phyloP scores from a whole-genome alignment of 2,888 invertebrate genomes.

The Acleris literana region DNA sequence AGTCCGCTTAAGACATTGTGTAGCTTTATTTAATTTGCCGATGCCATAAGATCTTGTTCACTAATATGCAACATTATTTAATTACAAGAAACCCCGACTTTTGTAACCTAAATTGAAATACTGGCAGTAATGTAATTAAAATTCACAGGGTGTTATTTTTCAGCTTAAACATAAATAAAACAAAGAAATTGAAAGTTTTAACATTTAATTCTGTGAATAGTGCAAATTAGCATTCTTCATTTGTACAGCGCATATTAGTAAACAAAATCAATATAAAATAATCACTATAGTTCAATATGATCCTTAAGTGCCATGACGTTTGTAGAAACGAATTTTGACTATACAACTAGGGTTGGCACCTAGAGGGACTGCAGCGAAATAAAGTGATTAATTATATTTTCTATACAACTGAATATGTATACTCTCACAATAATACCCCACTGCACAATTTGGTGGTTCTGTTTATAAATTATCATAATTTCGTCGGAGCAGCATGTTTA shows the following conservation, averaged over 20 bases:
- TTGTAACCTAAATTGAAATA: no score
- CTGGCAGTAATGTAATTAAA: no score
- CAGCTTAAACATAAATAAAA: constrained; percentile 7
- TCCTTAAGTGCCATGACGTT: not conserved
- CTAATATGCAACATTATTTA: no score
- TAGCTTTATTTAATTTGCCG: no score
- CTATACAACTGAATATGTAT: constrained; percentile 23
- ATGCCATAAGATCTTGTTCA: no score
- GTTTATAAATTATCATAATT: not conserved
- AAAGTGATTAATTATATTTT: constrained; percentile 29
- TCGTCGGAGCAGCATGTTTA: no score
- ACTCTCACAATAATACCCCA: not conserved
- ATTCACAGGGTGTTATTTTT: no score
- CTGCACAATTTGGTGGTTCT: constrained; percentile 1
- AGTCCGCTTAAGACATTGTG: no score
- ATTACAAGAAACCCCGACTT: no score
- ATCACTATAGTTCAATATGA: constrained; percentile 17
- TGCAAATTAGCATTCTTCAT: constrained; percentile 26
- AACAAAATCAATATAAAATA: constrained; percentile 30
- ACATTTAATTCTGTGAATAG: constrained; percentile 34
- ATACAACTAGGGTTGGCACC: not conserved
- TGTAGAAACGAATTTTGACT: not conserved
- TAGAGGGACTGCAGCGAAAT: not conserved
- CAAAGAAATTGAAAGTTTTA: constrained; percentile 24
- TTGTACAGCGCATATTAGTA: constrained; percentile 32